Evolutionary conservation across 1,140 invertebrate species (phyloP).

Genomic region (Sinella curviseta): DNA sequence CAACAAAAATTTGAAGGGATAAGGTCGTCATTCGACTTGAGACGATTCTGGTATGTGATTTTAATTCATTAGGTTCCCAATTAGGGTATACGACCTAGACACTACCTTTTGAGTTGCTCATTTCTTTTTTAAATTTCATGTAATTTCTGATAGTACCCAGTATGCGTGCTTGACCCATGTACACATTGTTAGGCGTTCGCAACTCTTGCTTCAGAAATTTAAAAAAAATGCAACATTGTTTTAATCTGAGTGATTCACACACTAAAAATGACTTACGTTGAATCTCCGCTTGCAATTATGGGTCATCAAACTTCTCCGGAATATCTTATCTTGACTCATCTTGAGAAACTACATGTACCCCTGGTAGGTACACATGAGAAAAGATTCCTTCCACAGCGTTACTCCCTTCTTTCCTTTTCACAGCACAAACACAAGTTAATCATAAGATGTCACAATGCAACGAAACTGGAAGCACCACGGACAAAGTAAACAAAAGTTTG

Average conservation of each 20-base stretch:
- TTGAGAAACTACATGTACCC: neutral
- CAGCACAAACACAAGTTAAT: too few species aligned
- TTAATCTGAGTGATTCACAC: neutral
- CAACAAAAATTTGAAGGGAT: too few species aligned
- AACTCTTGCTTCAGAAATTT: neutral
- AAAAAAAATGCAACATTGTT: neutral
- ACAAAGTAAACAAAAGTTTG: too few species aligned
- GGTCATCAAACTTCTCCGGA: slow-evolving; percentile 1
- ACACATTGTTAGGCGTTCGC: too few species aligned
- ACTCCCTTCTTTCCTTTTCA: neutral
- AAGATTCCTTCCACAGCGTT: neutral
- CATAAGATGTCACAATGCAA: too few species aligned
- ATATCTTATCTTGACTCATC: slow-evolving; percentile 6
- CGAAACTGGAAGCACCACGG: too few species aligned
- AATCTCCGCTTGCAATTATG: neutral
- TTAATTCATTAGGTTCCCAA: neutral
- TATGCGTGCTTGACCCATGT: too few species aligned
- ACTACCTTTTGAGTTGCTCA: neutral
- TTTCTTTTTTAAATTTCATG: neutral
- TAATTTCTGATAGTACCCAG: neutral
- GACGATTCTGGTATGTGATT: neutral
- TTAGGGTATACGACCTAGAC: neutral
- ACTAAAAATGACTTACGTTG: neutral
- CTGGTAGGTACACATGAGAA: neutral
- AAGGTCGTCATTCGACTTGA: neutral